phyloP scores from a whole-genome alignment of 2,797 vertebrate genomes.

The Serranus cabrilla region DNA sequence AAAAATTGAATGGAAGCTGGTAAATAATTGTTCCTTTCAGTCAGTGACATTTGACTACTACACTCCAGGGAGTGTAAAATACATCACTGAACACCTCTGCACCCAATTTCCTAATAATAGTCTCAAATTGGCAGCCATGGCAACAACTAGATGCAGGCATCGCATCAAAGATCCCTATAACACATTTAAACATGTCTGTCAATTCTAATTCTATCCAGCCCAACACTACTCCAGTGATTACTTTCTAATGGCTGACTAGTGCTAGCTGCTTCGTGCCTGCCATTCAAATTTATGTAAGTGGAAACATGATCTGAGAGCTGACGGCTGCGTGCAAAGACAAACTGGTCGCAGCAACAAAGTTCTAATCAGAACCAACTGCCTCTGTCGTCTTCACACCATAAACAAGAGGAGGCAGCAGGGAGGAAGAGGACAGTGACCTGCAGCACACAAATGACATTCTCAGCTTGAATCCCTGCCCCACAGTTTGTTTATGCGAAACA shows the following conservation, averaged over 20 bases:
- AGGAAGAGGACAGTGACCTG: neutral
- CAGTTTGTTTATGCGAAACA: neutral
- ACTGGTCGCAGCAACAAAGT: slow-evolving; percentile 8
- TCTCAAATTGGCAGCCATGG: slow-evolving; percentile 49
- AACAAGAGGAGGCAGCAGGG: slow-evolving; percentile 7
- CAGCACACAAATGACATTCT: slow-evolving; percentile 8
- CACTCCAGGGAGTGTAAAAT: slow-evolving; percentile 41
- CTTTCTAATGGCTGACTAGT: slow-evolving; percentile 50
- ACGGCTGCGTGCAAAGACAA: slow-evolving; percentile 28
- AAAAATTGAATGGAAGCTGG: neutral
- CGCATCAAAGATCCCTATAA: slow-evolving; percentile 65
- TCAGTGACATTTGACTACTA: slow-evolving; percentile 26
- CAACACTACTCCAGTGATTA: slow-evolving; percentile 59
- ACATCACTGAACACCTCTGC: slow-evolving; percentile 29
- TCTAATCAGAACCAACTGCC: neutral
- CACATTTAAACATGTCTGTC: slow-evolving; percentile 50
- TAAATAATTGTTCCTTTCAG: slow-evolving; percentile 11
- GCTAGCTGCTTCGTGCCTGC: slow-evolving; percentile 37
- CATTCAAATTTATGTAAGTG: slow-evolving; percentile 50
- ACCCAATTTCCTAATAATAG: slow-evolving; percentile 38
- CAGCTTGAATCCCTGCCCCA: neutral
- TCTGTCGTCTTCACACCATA: neutral
- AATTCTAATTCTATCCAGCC: slow-evolving; percentile 49
- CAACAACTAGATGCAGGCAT: slow-evolving; percentile 45
- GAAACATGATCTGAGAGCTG: slow-evolving; percentile 45